Conservation (phyloP, 2,888 invertebrate genomes). For the Iselma pallidipennis region DNA sequence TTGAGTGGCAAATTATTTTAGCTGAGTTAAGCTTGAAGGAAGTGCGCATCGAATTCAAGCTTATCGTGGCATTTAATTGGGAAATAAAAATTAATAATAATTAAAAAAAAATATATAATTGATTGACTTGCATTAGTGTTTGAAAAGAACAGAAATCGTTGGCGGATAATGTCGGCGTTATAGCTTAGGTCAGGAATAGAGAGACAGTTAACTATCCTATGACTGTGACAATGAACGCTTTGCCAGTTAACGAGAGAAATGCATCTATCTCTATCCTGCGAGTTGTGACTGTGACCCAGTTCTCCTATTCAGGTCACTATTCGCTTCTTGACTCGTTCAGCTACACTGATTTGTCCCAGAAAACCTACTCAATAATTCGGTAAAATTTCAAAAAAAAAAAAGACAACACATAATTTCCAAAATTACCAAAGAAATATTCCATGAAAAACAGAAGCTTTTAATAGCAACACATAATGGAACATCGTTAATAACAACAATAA, state of each 20-base stretch:
- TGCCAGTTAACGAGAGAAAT: slow-evolving; percentile 31
- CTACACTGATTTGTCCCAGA: slow-evolving; percentile 49
- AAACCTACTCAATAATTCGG: slow-evolving; percentile 40
- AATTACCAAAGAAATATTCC: background rate
- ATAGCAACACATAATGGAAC: no score
- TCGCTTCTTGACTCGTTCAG: slow-evolving; percentile 49
- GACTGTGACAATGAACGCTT: slow-evolving; percentile 27
- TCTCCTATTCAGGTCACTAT: slow-evolving; percentile 53
- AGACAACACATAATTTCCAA: background rate
- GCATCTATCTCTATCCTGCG: slow-evolving; percentile 42
- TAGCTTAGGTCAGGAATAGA: slow-evolving; percentile 30
- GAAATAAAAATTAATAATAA: background rate
- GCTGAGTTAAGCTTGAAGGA: background rate
- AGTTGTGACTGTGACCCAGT: slow-evolving; percentile 54
- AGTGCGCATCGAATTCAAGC: background rate
- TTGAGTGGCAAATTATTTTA: background rate
- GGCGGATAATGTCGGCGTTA: slow-evolving; percentile 5
- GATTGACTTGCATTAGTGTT: background rate
- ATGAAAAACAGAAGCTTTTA: no score
- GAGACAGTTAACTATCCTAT: slow-evolving; percentile 22
- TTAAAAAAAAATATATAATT: background rate
- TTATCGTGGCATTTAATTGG: background rate
- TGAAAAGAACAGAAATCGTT: background rate
- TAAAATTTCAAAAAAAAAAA: slow-evolving; percentile 33
- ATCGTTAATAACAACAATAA: background rate